Evolutionary conservation across 2,888 invertebrate species (phyloP).

Genomic region (Eudasyphora cyanicolor): DNA sequence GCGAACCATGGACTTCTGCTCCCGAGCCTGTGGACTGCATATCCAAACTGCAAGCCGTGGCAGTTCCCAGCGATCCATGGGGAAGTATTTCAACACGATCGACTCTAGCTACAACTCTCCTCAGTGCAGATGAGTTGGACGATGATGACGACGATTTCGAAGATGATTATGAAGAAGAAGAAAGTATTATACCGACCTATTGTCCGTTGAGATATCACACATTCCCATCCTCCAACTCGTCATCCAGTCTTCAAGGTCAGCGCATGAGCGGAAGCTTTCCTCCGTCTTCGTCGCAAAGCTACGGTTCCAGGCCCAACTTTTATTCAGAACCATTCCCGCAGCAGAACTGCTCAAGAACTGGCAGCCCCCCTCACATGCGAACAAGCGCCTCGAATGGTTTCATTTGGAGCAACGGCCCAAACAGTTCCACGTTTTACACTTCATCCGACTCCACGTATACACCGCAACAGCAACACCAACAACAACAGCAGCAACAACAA

Average conservation of each 20-base stretch:
- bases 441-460: slow-evolving; percentile 44
- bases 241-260: slow-evolving; percentile 63
- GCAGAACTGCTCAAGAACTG: slow-evolving; percentile 79
- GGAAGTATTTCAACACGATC: slow-evolving; percentile 79
- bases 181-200: slow-evolving; percentile 79
- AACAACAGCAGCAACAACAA: slow-evolving; percentile 81
- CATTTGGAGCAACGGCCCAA: slow-evolving; percentile 72
- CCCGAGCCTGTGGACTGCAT: slow-evolving; percentile 81
- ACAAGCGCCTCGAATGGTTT: slow-evolving; percentile 69
- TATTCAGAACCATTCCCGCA: slow-evolving; percentile 80
- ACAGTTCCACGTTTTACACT: slow-evolving; percentile 57
- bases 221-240: slow-evolving; percentile 70
- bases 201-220: slow-evolving; percentile 78
- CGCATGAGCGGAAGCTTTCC: slow-evolving; percentile 70
- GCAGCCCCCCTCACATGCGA: slow-evolving; percentile 81
- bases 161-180: slow-evolving; percentile 80
- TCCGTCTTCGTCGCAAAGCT: slow-evolving; percentile 72
- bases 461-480: slow-evolving; percentile 80
- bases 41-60: slow-evolving; percentile 86
- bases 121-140: slow-evolving; percentile 78
- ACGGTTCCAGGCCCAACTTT: slow-evolving; percentile 77
- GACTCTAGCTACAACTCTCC: slow-evolving; percentile 78
- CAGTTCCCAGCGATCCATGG: slow-evolving; percentile 84
- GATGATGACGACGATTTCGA: slow-evolving; percentile 80
- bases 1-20: slow-evolving; percentile 76